phyloP scores from a whole-genome alignment of 2,888 invertebrate genomes.

The Syrphus vitripennis region DNA sequence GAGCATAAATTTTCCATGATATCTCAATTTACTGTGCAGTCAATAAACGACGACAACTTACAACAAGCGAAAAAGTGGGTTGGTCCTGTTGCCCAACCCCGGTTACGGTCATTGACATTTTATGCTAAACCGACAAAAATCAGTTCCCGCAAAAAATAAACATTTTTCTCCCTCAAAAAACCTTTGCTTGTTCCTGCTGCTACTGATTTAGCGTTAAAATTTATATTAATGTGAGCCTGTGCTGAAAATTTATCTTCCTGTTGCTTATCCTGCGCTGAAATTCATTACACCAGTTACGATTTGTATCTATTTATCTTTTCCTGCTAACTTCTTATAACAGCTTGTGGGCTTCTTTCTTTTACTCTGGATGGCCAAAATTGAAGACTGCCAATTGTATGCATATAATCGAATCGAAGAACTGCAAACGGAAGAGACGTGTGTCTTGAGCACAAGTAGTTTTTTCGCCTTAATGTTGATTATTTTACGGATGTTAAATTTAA shows the following conservation, averaged over 20 bases:
- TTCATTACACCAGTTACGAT: constrained; percentile 57
- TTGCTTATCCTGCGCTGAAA: constrained; percentile 41
- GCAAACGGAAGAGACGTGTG: constrained; percentile 7
- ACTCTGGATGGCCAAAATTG: constrained; percentile 41
- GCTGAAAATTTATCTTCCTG: constrained; percentile 39
- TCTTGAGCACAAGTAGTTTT: background rate
- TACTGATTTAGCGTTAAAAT: constrained; percentile 32
- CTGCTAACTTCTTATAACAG: background rate
- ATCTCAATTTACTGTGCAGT: constrained; percentile 62
- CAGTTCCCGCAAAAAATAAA: constrained; percentile 4
- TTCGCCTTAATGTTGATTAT: constrained; percentile 19
- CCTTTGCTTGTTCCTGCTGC: background rate
- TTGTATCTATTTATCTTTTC: constrained; percentile 59
- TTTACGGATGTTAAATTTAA: constrained; percentile 28
- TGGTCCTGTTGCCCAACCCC: constrained; percentile 24
- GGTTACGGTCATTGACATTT: constrained; percentile 51
- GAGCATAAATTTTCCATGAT: constrained; percentile 46
- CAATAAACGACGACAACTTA: constrained; percentile 28
- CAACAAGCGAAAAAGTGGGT: constrained; percentile 41
- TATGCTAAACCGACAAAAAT: constrained; percentile 27
- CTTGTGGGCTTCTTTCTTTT: background rate
- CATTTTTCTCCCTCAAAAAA: background rate
- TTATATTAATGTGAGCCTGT: constrained; percentile 44
- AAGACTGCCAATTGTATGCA: constrained; percentile 16
- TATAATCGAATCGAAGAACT: background rate